phyloP scores from a whole-genome alignment of 2,797 vertebrate genomes.

The Pitangus sulphuratus region DNA sequence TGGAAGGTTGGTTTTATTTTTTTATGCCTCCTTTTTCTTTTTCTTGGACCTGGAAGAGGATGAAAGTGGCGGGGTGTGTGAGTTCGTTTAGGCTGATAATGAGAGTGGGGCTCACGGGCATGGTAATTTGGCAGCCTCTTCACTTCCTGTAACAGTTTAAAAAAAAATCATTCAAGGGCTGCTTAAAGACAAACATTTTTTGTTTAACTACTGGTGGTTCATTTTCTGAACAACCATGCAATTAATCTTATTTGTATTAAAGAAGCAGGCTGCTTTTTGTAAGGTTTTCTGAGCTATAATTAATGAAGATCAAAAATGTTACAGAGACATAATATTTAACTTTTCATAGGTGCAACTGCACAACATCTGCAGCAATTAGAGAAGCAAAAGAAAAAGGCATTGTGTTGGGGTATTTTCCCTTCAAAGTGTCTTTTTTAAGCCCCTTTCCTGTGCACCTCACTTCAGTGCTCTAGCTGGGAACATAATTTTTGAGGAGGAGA shows the following conservation, averaged over 20 bases:
- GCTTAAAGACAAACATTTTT: slow-evolving; percentile 80
- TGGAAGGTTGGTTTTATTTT: slow-evolving; percentile 56
- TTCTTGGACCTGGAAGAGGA: slow-evolving; percentile 81
- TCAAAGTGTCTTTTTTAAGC: neutral
- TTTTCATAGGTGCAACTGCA: slow-evolving; percentile 63
- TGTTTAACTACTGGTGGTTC: slow-evolving; percentile 81
- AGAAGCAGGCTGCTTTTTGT: slow-evolving; percentile 76
- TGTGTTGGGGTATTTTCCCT: slow-evolving; percentile 1
- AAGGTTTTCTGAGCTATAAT: slow-evolving; percentile 81
- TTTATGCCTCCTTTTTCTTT: slow-evolving; percentile 67
- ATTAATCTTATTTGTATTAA: slow-evolving; percentile 86
- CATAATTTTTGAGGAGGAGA: neutral
- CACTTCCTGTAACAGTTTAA: slow-evolving; percentile 87
- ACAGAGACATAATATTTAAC: slow-evolving; percentile 76
- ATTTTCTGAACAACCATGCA: slow-evolving; percentile 81
- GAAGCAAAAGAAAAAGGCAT: slow-evolving; percentile 45
- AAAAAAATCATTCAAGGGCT: slow-evolving; percentile 71
- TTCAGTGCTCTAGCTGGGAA: neutral
- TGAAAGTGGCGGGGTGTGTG: slow-evolving; percentile 82
- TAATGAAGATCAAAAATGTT: slow-evolving; percentile 86
- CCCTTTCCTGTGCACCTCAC: neutral
- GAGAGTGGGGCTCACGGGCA: slow-evolving; percentile 85
- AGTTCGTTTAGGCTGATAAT: slow-evolving; percentile 88
- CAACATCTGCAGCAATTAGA: slow-evolving; percentile 73
- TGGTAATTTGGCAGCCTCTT: slow-evolving; percentile 84